Base-by-base conservation (phyloP, 1,140 invertebrate genomes). In the Choristoneura fumiferana region DNA sequence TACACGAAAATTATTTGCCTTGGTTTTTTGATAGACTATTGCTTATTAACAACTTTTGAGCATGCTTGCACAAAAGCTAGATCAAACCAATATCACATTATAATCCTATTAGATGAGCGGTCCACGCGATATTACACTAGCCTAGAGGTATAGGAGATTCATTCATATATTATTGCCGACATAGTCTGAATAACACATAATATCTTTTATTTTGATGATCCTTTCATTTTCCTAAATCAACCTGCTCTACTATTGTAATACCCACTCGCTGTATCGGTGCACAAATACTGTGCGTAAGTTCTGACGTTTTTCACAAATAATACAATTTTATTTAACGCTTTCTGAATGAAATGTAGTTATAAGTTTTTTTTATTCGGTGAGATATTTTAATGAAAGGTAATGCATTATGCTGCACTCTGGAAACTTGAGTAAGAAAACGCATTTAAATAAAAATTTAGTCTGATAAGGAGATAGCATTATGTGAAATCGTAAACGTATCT, bases 61-160 rank as follows among this genome's bases (percentile, higher is more conserved):
- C 43, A 17, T 49, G 43, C 43, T 49, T 49, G n/a, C 43, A 49
- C 43, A n/a, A 17, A 45, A 17, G 43, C 43, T 49, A 22, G 43
- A 18, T 22, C 43, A 18, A 49, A 1, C 22, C 22, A n/a, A 49
- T 29, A n/a, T 29, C 22, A 6, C 22, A 45, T 45, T 17, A 45
- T 45, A 45, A 18, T 45, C 40, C 40, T 45, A 45, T 45, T 45
- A 45, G 43, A 12, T 18, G 18, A 49, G 22, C 22, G 22, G 22
- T 29, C 22, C 22, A 29, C 22, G 22, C 22, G 22, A 29, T 29
- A 29, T 29, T 29, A 29, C 22, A 29, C 2, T 29, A 29, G 22
- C 22, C 22, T 29, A 29, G 6, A 29, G 10, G 22, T 49, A 49
- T 45, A 18, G 17, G 43, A 49, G 18, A n/a, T 49, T 22, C 17